Percentiles rank a stretch among this genome's conserved stretches.
Evolutionary conservation across 2,113 vertebrate genomes (phyloP).

Genomic region (Aleadryas rufinucha): DNA sequence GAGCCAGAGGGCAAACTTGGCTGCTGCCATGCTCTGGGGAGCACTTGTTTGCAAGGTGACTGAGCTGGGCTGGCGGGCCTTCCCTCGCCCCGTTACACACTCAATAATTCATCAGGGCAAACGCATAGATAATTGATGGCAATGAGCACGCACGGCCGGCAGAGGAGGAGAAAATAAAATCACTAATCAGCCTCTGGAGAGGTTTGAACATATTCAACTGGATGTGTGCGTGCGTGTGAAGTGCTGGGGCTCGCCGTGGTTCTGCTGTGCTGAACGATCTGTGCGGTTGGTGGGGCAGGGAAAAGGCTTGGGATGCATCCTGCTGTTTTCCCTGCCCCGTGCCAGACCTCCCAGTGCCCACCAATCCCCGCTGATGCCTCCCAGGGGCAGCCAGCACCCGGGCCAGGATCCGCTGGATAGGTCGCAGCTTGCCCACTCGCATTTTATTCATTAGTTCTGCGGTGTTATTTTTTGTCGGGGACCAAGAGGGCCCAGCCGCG

Average conservation of each 20-base stretch:
- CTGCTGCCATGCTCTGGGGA: neutral
- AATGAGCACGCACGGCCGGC: neutral
- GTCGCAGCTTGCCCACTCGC: neutral
- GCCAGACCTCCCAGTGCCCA: neutral
- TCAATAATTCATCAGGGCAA: constrained; percentile 50
- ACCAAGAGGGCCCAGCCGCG: neutral
- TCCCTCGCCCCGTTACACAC: neutral
- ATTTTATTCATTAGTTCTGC: neutral
- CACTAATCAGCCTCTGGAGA: constrained; percentile 26
- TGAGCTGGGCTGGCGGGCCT: neutral
- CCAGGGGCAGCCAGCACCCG: neutral
- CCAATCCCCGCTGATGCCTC: neutral
- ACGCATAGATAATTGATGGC: constrained; percentile 37
- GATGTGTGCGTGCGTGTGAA: neutral
- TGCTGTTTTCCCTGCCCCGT: neutral
- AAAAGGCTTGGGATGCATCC: neutral
- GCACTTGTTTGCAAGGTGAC: neutral
- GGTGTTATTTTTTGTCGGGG: neutral
- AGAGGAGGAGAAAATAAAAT: constrained; percentile 35
- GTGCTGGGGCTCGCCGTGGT: neutral
- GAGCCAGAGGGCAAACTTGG: neutral
- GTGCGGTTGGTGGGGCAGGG: neutral
- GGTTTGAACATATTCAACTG: neutral
- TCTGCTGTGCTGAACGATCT: neutral
- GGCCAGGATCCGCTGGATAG: neutral